These are phyloP conservation scores for Oeneis ivallda DNA, from an alignment of 2,888 invertebrate genomes.

Conservation along the genomic window DNA sequence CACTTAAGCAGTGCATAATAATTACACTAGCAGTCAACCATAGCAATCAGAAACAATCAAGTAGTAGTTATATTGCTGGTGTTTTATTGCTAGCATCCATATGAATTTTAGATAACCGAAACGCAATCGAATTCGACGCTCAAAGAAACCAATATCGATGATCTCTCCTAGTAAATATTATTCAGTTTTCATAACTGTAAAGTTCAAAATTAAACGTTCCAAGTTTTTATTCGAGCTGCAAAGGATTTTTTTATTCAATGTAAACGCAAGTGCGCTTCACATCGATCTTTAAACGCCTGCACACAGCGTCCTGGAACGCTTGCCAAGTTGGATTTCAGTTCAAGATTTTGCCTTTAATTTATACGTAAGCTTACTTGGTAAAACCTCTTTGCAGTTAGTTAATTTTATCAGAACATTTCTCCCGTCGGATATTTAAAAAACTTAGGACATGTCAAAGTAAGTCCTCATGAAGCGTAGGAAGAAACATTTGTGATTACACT, in stretches of 20 bases:
- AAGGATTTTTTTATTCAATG: conserved; percentile 35
- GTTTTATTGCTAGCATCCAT: conserved; percentile 60
- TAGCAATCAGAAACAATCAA: conserved; percentile 62
- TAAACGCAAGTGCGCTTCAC: conserved; percentile 31
- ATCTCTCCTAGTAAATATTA: conserved; percentile 22
- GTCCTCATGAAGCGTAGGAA: too few relatives aligned
- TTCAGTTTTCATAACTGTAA: conserved; percentile 10
- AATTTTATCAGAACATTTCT: conserved; percentile 1
- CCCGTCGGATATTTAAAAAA: not conserved
- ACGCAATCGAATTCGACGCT: conserved; percentile 36
- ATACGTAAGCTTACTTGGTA: conserved; percentile 7
- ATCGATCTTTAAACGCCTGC: conserved; percentile 38
- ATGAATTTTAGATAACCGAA: conserved; percentile 62
- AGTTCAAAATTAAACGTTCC: conserved; percentile 16
- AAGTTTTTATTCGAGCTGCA: conserved; percentile 27
- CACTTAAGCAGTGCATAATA: conserved; percentile 38
- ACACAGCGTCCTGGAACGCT: conserved; percentile 30
- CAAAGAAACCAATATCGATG: conserved; percentile 35
- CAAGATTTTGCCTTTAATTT: conserved; percentile 31
- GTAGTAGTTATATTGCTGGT: conserved; percentile 50
- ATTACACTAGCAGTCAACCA: conserved; percentile 47
- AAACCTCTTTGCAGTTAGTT: conserved; percentile 1
- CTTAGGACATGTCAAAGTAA: too few relatives aligned
- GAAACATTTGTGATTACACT: too few relatives aligned
- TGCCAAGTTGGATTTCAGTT: conserved; percentile 36